Evolutionary conservation across 2,888 invertebrate genomes (phyloP).

Genomic region (Melieria omissa): DNA sequence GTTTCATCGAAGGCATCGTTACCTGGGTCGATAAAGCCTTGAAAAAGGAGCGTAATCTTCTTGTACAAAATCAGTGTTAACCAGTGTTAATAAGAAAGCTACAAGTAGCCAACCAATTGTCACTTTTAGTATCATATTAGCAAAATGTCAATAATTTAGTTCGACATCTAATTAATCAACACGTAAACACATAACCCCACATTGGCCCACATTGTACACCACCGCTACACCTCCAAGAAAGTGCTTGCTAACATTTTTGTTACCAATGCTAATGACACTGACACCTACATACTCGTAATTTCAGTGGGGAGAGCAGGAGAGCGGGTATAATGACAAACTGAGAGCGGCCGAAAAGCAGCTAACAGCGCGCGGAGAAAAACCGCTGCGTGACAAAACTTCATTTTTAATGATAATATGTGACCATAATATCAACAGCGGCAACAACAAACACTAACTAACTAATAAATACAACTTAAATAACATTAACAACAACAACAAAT

Average conservation of each 20-base stretch:
- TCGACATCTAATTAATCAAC: constrained; percentile 24
- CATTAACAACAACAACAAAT: constrained; percentile 31
- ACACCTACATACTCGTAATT: not conserved
- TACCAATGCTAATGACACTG: not conserved
- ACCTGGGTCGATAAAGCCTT: too few relatives aligned
- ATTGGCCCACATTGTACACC: too few relatives aligned
- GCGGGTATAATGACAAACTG: constrained; percentile 6
- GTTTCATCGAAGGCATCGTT: too few relatives aligned
- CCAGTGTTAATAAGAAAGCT: too few relatives aligned
- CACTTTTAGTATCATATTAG: not conserved
- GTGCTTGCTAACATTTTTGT: not conserved
- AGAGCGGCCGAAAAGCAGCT: not conserved
- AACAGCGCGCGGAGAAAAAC: constrained; percentile 25
- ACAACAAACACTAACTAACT: too few relatives aligned
- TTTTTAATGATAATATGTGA: constrained; percentile 62
- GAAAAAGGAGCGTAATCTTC: too few relatives aligned
- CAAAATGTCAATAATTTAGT: not conserved
- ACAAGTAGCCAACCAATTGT: not conserved
- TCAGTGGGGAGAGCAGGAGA: not conserved
- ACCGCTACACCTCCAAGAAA: not conserved
- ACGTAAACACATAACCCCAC: constrained; percentile 6
- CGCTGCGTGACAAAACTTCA: constrained; percentile 64
- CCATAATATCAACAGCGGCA: constrained; percentile 41
- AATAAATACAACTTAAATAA: constrained; percentile 13
- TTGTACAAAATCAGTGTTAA: too few relatives aligned